Percentiles rank a stretch among this genome's conserved stretches.
Conservation (phyloP, 2,113 vertebrate genomes). For the Zosterops hypoxanthus region DNA sequence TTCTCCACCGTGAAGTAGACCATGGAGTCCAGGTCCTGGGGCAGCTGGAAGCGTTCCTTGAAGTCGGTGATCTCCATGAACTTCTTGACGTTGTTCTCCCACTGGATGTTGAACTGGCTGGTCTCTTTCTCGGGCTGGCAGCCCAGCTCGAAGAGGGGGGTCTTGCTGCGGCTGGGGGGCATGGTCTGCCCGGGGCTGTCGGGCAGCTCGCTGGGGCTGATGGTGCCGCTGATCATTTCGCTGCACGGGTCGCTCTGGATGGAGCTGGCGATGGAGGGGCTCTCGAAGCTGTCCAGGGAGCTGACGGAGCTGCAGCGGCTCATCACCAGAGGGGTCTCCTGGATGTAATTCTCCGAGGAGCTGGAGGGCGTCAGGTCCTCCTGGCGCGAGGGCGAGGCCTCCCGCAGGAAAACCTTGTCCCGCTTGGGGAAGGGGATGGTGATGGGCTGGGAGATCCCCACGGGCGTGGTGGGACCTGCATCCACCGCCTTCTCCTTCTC, state of each 20-base stretch:
- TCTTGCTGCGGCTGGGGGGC: slow-evolving; percentile 97
- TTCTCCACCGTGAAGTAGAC: slow-evolving; percentile 98
- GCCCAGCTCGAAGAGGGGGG: slow-evolving; percentile 84
- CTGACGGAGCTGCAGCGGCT: slow-evolving; percentile 98
- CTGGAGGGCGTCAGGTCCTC: slow-evolving; percentile 92
- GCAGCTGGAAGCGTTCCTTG: slow-evolving; percentile 92
- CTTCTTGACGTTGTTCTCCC: slow-evolving; percentile 92
- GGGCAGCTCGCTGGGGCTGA: slow-evolving; percentile 95
- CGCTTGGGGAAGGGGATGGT: slow-evolving; percentile 77
- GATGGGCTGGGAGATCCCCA: slow-evolving; percentile 74
- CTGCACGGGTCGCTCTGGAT: slow-evolving; percentile 97
- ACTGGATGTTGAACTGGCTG: slow-evolving; percentile 85
- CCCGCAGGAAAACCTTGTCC: slow-evolving; percentile 78
- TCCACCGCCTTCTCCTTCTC: slow-evolving; percentile 71
- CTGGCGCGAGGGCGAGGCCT: slow-evolving; percentile 72
- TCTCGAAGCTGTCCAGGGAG: slow-evolving; percentile 95
- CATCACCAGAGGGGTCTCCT: slow-evolving; percentile 94
- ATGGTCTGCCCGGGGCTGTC: slow-evolving; percentile 98
- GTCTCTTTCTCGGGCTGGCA: slow-evolving; percentile 77
- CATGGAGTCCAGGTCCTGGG: slow-evolving; percentile 91
- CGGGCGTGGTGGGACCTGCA: accelerated
- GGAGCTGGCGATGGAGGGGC: slow-evolving; percentile 95
- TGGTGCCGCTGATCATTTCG: slow-evolving; percentile 93
- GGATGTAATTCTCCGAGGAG: slow-evolving; percentile 94
- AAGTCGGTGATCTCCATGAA: slow-evolving; percentile 95